Percentiles rank a stretch among this genome's conserved stretches.
Conservation (phyloP, 2,797 vertebrate genomes). For the Pristis pectinata region DNA sequence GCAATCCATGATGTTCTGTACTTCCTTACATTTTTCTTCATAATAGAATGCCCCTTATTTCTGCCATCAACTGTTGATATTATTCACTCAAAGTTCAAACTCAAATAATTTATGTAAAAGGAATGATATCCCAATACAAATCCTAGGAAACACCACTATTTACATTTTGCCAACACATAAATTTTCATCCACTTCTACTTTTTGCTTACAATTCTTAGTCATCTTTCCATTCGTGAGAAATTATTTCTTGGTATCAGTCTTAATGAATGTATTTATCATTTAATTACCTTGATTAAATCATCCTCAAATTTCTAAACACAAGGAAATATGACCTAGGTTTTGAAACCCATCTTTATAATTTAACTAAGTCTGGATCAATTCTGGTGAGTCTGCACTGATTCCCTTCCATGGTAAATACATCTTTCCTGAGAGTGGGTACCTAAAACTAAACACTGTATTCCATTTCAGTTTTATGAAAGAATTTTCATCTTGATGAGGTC, state of each 20-base stretch:
- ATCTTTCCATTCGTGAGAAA: too few relatives aligned
- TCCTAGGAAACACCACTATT: too few relatives aligned
- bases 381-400: background rate
- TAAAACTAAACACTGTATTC: background rate
- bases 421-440: background rate
- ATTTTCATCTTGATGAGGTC: background rate
- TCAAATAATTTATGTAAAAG: background rate
- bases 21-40: background rate
- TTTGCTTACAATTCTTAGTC: too few relatives aligned
- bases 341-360: background rate
- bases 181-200: too few relatives aligned
- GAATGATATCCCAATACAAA: too few relatives aligned
- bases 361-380: background rate
- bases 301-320: background rate
- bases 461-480: background rate
- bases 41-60: background rate
- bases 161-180: too few relatives aligned
- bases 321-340: background rate
- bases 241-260: too few relatives aligned
- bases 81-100: background rate
- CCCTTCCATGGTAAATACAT: background rate
- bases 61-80: background rate
- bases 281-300: background rate
- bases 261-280: too few relatives aligned
- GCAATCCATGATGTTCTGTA: background rate